Evolutionary conservation across 2,888 invertebrate species (phyloP), one percentile per base, ranked within the genome.

Genomic region (Drosophila pegasa): DNA sequence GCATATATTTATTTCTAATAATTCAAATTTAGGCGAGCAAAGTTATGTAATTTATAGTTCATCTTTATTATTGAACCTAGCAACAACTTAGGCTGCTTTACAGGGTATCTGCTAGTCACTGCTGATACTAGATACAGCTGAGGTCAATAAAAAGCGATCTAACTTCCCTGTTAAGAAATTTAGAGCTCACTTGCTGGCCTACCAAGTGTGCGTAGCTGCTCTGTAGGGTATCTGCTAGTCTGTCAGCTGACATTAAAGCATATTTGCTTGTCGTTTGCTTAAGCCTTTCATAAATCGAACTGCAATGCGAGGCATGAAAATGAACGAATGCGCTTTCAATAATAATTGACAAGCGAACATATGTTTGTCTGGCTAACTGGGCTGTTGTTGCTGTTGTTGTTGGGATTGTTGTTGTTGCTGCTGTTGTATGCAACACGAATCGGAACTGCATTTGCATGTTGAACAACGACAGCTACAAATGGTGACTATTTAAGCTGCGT

Each of bases 251-350:
- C 20, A 1, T 2, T 2, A 16, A 7, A 14, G 1, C 14, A 10
- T 25, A 40, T 2, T 25, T 18, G 1, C 16, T 27, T 18, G 33
- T 33, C 33, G 54, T 62, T 62, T 16, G 3, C 4, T 25, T 35
- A n/a, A 16, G 50, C 54, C 57, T 18, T 71, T 57, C 51, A 65
- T 72, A 76, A 74, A 63, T 70, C 61, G 52, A 68, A 60, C 51
- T 22, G 48, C 18, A 65, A 61, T 22, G 5, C 66, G 35, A 68
- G 61, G 68, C 80, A 72, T 45, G 75, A 75, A 75, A 81, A 70
- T 82, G 72, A 79, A 70, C 68, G 69, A 85, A 82, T 79, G 86
- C 80, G 66, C 76, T 67, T 60, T 67, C 80, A 70, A 87, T 86
- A 69, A 61, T 80, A 88, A 82, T 76, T 80, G 80, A 80, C 80